Conservation (phyloP, 1,140 invertebrate genomes). For the Drosophila ohnishii region DNA sequence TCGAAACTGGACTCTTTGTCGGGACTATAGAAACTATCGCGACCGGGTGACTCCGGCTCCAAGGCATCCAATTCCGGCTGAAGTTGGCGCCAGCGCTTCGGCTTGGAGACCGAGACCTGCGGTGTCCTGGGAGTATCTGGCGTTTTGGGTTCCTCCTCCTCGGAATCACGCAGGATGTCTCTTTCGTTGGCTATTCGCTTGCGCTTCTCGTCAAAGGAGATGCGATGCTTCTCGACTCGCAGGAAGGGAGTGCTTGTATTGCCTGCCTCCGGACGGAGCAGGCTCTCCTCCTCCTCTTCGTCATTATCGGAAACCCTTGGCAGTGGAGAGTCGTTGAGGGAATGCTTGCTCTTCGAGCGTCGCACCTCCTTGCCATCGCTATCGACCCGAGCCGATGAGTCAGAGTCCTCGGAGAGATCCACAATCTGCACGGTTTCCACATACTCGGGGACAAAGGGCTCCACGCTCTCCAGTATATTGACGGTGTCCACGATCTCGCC, state of each 20-base stretch:
- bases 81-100: conserved; percentile 67
- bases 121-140: conserved; percentile 7
- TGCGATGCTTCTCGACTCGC: conserved; percentile 76
- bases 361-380: conserved; percentile 57
- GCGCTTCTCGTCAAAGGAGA: conserved; percentile 81
- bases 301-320: conserved; percentile 28
- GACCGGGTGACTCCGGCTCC: conserved; percentile 69
- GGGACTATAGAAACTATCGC: conserved; percentile 86
- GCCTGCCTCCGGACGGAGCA: conserved; percentile 54
- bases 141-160: conserved; percentile 67
- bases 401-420: conserved; percentile 78
- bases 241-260: conserved; percentile 75
- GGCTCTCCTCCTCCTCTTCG: conserved; percentile 25
- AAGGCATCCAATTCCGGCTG: conserved; percentile 60
- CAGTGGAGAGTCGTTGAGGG: conserved; percentile 44
- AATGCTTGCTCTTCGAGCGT: conserved; percentile 72
- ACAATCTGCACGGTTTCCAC: conserved; percentile 82
- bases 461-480: conserved; percentile 80
- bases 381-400: conserved; percentile 71
- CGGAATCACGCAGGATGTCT: conserved; percentile 77
- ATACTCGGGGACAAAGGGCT: conserved; percentile 78
- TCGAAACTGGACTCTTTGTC: conserved; percentile 85
- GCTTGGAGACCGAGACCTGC: conserved; percentile 46
- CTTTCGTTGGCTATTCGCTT: conserved; percentile 77
- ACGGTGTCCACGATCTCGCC: conserved; percentile 80